Base-by-base conservation (phyloP, 1,140 invertebrate genomes). In the Nebria ingens region DNA sequence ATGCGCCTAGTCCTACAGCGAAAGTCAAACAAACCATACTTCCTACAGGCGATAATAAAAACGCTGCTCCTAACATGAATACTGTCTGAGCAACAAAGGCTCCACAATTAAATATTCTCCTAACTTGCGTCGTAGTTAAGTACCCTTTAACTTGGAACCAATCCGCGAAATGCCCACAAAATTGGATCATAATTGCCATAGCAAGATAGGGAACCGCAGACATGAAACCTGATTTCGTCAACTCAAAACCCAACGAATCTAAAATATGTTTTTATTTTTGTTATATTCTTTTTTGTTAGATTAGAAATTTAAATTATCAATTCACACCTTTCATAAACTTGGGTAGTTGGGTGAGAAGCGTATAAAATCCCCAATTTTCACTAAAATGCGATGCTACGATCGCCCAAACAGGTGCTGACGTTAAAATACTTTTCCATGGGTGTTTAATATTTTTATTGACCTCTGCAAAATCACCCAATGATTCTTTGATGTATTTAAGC, bases 351-450 rank as follows among this genome's bases (percentile, higher is more conserved):
- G 91, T 94, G 0, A 95, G 76, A 66, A 94, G 78, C 0, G 91
- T 95, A 66, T 96, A 96, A 71, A 95, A 94, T 13, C 92, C 93
- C 93, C 93, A 97, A 72, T 96, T 96, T 71, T 96, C 92, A 55
- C 89, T 86, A 72, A 95, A 95, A 70, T 96, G 92, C 2, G 91
- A 91, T 17, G 83, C 79, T 17, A 91, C 82, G 51, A 94, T 92
- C 0, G 93, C 91, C 88, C 91, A 95, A 1, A 96, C 89, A 0
- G 93, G 83, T 40, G 79, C 73, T 0, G 92, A 95, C 0, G 78
- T 85, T 15, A 95, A 69, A 62, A 96, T 90, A 3, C 78, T 71
- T 49, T 76, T 78, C 91, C 91, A 94, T 0, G 91, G 91, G 69
- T 87, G 81, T 38, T 73, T 73, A 29, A 81, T 71, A 63, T 75